These are phyloP conservation scores for Tetragonisca angustula DNA, from an alignment of 2,888 invertebrate species.

Conservation along the genomic window DNA sequence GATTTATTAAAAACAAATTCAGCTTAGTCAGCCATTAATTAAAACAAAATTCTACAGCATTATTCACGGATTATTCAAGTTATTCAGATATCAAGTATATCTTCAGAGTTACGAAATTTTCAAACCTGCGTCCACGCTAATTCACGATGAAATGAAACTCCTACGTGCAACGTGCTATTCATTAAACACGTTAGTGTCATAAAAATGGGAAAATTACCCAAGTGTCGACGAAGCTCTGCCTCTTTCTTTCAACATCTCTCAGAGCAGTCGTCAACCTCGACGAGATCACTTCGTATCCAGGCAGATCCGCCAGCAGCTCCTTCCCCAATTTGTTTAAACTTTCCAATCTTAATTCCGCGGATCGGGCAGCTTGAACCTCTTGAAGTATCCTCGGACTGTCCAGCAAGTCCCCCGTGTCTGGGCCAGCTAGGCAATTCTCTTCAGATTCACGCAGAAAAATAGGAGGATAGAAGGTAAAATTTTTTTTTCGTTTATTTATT, in stretches of 20 bases:
- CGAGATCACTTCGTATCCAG: conserved; percentile 76
- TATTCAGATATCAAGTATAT: no score
- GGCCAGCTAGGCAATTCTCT: conserved; percentile 77
- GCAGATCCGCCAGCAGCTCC: conserved; percentile 78
- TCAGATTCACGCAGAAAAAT: background rate
- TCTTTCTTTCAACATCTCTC: conserved; percentile 75
- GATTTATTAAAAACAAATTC: no score
- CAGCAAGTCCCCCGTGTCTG: conserved; percentile 78
- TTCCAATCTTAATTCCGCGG: conserved; percentile 78
- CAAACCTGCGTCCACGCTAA: no score
- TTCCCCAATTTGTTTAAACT: conserved; percentile 78
- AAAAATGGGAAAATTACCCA: conserved; percentile 75
- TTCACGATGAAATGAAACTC: no score
- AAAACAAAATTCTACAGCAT: no score
- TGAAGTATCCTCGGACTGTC: conserved; percentile 80
- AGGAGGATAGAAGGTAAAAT: background rate
- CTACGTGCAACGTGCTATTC: no score
- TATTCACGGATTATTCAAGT: no score
- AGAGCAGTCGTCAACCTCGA: conserved; percentile 71
- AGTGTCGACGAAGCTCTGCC: conserved; percentile 77
- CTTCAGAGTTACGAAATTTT: no score
- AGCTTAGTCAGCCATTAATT: no score
- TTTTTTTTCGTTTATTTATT: no score
- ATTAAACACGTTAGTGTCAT: no score
- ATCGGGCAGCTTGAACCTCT: conserved; percentile 78